Base-by-base conservation (phyloP, 2,888 invertebrate genomes). In the Cephus sareptanus region DNA sequence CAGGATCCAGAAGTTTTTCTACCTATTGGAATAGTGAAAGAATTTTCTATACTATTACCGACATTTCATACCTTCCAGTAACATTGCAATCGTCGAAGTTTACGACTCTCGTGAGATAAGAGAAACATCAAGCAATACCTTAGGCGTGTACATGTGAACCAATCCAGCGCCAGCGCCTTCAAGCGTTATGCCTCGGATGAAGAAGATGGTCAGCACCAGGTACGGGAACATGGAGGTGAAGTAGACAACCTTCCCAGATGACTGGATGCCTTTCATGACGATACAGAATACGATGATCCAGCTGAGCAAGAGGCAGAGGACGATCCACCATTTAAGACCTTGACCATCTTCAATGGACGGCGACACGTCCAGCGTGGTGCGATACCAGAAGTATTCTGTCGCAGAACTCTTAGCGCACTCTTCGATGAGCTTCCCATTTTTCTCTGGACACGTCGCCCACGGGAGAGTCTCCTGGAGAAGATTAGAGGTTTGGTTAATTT, bases 211-310 rank as follows among this genome's bases (percentile, higher is more conserved):
- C 85, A 98, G 94, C 83, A 98, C 98, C 80, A 96, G 92, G 92
- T 98, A 98, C 2, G 98, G 98, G 92, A 98, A 98, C 89, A 98
- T 94, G 1, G 98, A 98, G 15, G 98, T 98, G 92, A 98, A 97
- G 92, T 98, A 98, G 82, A 98, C 97, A 88, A 98, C 97, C 95
- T 98, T 98, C 87, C 98, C 98, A 83, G 98, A 98, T 87, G 98
- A 98, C 92, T 98, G 98, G 83, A 98, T 98, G 75, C 98, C 98
- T 92, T 97, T 97, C 97, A 98, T 98, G 74, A 98, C 97, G 89
- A 98, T 98, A 89, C 97, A 96, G 93, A 97, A 98, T 40, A 98
- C 98, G 83, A 98, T 94, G 75, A 95, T 92, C 98, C 98, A 98
- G 34, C 98, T 96, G 40, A 98, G 93, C 79, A 97, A 91, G 75